Conservation (phyloP, 2,797 vertebrate genomes). For the Luscinia megarhynchos region DNA sequence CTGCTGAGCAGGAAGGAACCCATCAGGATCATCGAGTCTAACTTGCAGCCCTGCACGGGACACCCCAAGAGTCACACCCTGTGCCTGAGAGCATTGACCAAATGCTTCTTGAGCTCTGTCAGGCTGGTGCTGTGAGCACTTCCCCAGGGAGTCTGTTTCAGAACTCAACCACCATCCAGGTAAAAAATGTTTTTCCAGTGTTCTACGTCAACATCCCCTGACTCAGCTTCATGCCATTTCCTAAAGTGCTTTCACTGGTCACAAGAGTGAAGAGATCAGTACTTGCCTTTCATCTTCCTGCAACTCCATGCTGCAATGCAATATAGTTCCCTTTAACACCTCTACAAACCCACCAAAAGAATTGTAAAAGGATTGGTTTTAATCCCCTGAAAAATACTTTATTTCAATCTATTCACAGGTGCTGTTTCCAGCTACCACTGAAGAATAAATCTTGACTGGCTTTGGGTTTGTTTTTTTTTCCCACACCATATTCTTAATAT, state of each 20-base stretch:
- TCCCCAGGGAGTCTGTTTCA: not conserved
- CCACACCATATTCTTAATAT: not conserved
- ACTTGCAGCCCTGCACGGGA: too few species aligned
- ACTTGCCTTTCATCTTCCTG: not conserved
- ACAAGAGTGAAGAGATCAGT: not conserved
- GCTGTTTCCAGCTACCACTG: not conserved
- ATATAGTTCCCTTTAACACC: not conserved
- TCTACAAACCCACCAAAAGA: not conserved
- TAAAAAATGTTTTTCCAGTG: not conserved
- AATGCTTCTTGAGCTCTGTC: not conserved
- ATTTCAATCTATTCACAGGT: not conserved
- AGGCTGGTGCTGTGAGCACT: not conserved
- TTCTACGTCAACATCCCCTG: not conserved
- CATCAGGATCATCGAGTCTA: rapidly evolving
- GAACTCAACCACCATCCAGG: rapidly evolving
- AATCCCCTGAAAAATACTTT: not conserved
- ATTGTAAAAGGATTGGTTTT: not conserved
- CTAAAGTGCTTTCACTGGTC: not conserved
- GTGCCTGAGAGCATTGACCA: not conserved
- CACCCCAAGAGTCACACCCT: not conserved
- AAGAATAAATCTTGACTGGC: not conserved
- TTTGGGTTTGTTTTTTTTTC: not conserved
- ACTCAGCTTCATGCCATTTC: not conserved
- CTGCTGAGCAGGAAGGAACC: not conserved
- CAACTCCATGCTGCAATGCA: not conserved